phyloP scores from a whole-genome alignment of 2,888 invertebrate species.

The Drosophila prolongata region DNA sequence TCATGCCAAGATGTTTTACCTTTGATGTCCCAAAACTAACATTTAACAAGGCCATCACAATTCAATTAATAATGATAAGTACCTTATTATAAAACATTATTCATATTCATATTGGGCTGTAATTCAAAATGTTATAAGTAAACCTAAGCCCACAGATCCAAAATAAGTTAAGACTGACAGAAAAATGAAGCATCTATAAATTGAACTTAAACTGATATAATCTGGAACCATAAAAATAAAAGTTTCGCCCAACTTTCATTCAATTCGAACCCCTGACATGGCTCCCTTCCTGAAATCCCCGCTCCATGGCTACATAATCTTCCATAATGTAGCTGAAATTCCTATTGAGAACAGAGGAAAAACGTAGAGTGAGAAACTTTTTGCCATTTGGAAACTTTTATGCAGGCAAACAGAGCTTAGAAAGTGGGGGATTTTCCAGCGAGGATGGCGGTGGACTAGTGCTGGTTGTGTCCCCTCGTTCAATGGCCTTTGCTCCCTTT shows the following conservation, averaged over 20 bases:
- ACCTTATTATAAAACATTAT: too few relatives aligned
- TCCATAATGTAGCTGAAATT: constrained; percentile 42
- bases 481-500: constrained; percentile 67
- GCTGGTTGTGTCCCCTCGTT: constrained; percentile 18
- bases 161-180: background rate
- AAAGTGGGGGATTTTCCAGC: constrained; percentile 7
- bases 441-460: background rate
- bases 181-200: constrained; percentile 4
- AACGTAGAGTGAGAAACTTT: constrained; percentile 22
- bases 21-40: too few relatives aligned
- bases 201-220: constrained; percentile 19
- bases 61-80: too few relatives aligned
- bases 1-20: too few relatives aligned
- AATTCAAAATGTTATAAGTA: too few relatives aligned
- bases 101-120: too few relatives aligned
- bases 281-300: background rate
- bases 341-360: constrained; percentile 12
- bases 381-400: constrained; percentile 34
- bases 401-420: constrained; percentile 21
- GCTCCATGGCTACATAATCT: constrained; percentile 27
- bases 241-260: constrained; percentile 21
- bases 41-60: too few relatives aligned
- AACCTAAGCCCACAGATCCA: too few relatives aligned
- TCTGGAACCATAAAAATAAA: constrained; percentile 19
- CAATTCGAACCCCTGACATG: constrained; percentile 9